phyloP scores from a whole-genome alignment of 2,797 vertebrate genomes.

The Leptoclinus maculatus region DNA sequence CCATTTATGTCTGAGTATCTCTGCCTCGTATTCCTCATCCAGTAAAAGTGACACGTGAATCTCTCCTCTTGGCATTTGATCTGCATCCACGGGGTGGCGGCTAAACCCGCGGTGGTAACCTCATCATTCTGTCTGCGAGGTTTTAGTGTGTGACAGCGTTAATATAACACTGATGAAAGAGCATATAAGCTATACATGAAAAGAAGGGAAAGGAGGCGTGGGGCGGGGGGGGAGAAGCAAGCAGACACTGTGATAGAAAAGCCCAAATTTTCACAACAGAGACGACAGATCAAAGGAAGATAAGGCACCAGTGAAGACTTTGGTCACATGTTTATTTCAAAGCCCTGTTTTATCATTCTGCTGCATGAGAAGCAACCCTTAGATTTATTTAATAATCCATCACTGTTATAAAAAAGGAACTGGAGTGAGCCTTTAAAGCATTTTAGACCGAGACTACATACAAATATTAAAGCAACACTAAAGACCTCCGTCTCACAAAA shows the following conservation, averaged over 20 bases:
- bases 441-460: constrained; percentile 36
- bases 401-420: constrained; percentile 33
- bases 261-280: constrained; percentile 55
- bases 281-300: constrained; percentile 63
- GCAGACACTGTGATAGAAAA: constrained; percentile 46
- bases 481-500: constrained; percentile 25
- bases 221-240: neutral
- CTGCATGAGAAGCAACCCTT: constrained; percentile 61
- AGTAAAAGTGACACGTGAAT: constrained; percentile 69
- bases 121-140: constrained; percentile 58
- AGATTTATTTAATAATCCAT: constrained; percentile 60
- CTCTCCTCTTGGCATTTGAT: constrained; percentile 63
- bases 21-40: constrained; percentile 61
- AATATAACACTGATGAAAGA: constrained; percentile 62
- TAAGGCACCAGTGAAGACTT: constrained; percentile 58
- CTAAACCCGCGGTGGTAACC: constrained; percentile 62
- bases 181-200: constrained; percentile 27
- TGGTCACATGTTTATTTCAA: constrained; percentile 69
- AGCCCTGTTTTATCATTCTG: constrained; percentile 67
- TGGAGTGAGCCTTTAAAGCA: constrained; percentile 36
- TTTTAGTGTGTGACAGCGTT: constrained; percentile 51
- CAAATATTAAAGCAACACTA: constrained; percentile 47
- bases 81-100: constrained; percentile 52
- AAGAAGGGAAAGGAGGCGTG: constrained; percentile 3
- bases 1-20: constrained; percentile 73